These are phyloP conservation scores for Chaetura pelagica DNA, from an alignment of 2,113 vertebrate genomes.

Conservation along the genomic window DNA sequence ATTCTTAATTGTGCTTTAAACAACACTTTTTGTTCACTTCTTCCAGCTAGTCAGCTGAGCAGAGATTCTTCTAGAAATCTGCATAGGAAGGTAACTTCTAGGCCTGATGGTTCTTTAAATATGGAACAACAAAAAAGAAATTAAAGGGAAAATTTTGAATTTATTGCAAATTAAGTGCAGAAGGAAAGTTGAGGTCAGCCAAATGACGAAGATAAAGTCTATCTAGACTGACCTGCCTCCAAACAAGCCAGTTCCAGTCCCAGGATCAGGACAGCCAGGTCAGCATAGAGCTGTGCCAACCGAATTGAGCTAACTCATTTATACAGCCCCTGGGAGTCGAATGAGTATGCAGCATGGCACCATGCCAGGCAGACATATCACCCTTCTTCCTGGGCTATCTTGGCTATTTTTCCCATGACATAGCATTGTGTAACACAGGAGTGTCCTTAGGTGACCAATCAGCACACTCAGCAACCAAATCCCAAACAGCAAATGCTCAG, in stretches of 20 bases:
- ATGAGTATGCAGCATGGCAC: not conserved
- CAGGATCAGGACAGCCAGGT: slow-evolving; percentile 13
- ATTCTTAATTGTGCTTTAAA: not conserved
- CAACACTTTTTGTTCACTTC: not conserved
- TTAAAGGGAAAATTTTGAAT: not conserved
- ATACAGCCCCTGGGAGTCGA: not conserved
- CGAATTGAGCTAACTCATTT: slow-evolving; percentile 31
- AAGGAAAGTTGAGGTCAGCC: not conserved
- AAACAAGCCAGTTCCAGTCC: not conserved
- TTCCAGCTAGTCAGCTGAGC: not conserved
- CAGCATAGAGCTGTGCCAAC: slow-evolving; percentile 22
- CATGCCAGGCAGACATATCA: slow-evolving; percentile 8
- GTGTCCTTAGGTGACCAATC: slow-evolving; percentile 37
- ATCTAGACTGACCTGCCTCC: not conserved
- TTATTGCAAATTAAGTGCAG: not conserved
- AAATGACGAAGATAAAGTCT: not conserved
- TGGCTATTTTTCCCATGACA: slow-evolving; percentile 18
- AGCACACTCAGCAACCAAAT: not conserved
- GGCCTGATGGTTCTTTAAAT: not conserved
- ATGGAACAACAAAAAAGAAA: not conserved
- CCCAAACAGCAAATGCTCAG: not conserved
- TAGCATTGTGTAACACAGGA: not conserved
- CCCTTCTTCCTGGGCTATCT: slow-evolving; percentile 48
- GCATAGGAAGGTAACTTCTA: not conserved
- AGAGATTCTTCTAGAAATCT: not conserved